These are phyloP conservation scores for Gallinago media DNA, from an alignment of 2,113 vertebrate genomes.

Conservation along the genomic window DNA sequence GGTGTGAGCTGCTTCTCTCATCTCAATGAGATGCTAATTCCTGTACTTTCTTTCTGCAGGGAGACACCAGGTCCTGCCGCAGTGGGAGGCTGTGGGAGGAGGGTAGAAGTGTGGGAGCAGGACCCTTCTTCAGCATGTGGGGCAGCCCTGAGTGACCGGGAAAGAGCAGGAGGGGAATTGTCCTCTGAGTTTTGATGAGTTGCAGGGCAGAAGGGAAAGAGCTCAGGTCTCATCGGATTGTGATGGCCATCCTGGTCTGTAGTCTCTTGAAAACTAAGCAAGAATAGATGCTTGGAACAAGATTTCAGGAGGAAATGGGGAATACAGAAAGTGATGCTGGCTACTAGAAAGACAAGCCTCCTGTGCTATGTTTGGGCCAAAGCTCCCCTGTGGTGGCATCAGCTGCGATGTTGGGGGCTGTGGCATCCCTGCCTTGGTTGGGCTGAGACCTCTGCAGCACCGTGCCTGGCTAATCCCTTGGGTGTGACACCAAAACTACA, in stretches of 20 bases:
- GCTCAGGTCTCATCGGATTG: neutral
- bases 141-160: fast-evolving
- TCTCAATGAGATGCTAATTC: conserved; percentile 30
- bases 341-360: neutral
- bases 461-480: fast-evolving
- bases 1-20: neutral
- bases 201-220: neutral
- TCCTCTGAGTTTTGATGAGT: neutral
- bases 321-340: neutral
- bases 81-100: fast-evolving
- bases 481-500: fast-evolving
- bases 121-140: fast-evolving
- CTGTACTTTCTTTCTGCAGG: neutral
- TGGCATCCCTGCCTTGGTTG: neutral
- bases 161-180: neutral
- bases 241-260: no score
- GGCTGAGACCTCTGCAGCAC: fast-evolving
- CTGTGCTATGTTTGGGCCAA: neutral
- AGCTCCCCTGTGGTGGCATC: neutral
- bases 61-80: neutral
- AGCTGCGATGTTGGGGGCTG: fast-evolving
- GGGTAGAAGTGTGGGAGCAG: neutral
- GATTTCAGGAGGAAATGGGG: neutral
- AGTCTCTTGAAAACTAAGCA: neutral
- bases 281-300: neutral